Evolutionary conservation across 2,888 invertebrate species (phyloP).

Genomic region (Bimastos eiseni): DNA sequence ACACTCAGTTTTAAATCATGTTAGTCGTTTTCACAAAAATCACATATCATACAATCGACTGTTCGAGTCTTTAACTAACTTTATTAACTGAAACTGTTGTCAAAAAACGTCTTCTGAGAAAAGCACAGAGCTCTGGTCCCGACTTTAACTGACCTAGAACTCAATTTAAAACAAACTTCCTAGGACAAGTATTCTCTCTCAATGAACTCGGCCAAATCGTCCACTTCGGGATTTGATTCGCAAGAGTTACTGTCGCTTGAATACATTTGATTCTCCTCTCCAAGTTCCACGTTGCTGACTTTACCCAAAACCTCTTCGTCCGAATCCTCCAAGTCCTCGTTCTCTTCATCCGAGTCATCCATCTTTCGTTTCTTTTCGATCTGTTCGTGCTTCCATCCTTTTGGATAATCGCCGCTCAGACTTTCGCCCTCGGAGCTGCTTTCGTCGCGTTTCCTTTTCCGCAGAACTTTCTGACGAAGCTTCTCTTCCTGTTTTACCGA

Average conservation of each 20-base stretch:
- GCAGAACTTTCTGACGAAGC: constrained; percentile 47
- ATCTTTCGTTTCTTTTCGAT: constrained; percentile 46
- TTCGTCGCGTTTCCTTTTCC: constrained; percentile 43
- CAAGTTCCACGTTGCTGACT: neutral
- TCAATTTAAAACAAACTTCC: neutral
- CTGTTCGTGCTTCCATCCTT: constrained; percentile 55
- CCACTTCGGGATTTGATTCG: neutral
- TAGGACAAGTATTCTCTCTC: constrained; percentile 18
- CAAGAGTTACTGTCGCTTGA: neutral
- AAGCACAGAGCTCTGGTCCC: neutral
- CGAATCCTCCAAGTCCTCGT: constrained; percentile 19
- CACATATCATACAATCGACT: neutral
- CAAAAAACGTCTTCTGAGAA: neutral
- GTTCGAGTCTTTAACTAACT: too few relatives aligned
- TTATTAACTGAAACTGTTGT: neutral
- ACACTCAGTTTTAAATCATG: neutral
- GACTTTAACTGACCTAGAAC: neutral
- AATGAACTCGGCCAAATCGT: neutral
- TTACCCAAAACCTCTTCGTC: neutral
- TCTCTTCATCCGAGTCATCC: constrained; percentile 35
- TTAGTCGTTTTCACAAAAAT: neutral
- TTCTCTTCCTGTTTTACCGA: constrained; percentile 40
- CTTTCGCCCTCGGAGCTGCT: constrained; percentile 52
- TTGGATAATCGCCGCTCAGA: constrained; percentile 58
- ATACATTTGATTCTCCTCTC: neutral